phyloP scores from a whole-genome alignment of 2,113 vertebrate genomes.

The Odontesthes bonariensis region DNA sequence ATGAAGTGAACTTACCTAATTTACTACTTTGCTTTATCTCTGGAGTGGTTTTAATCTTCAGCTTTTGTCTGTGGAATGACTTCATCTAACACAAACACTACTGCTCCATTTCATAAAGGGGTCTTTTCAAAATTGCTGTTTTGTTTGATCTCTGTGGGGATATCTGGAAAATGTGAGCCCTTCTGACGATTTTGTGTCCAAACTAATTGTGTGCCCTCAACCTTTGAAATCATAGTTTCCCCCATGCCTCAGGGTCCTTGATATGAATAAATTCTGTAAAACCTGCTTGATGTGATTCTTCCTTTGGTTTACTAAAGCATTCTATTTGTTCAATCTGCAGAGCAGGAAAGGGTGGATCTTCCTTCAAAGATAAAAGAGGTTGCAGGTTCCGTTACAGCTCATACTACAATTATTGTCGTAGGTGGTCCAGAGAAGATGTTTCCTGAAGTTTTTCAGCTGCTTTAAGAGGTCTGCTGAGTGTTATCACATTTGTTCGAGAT shows the following conservation, averaged over 20 bases:
- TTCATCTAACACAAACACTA: too few species aligned
- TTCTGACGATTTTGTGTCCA: background rate
- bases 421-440: conserved; percentile 42
- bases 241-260: background rate
- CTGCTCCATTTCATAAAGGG: too few species aligned
- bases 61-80: too few species aligned
- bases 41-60: too few species aligned
- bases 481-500: conserved; percentile 7
- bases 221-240: conserved; percentile 1
- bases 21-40: too few species aligned
- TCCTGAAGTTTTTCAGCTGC: conserved; percentile 29
- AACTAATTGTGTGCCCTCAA: background rate
- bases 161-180: background rate
- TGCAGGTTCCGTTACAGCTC: conserved; percentile 19
- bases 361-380: conserved; percentile 60
- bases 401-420: conserved; percentile 8
- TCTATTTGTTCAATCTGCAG: conserved; percentile 61
- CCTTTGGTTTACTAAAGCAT: conserved; percentile 21
- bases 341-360: conserved; percentile 78
- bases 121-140: too few species aligned
- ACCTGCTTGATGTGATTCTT: conserved; percentile 6
- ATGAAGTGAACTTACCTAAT: too few species aligned
- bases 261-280: background rate
- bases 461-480: conserved; percentile 1
- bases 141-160: too few species aligned